phyloP scores from a whole-genome alignment of 2,797 vertebrate genomes.

The Poliocrania exsul region DNA sequence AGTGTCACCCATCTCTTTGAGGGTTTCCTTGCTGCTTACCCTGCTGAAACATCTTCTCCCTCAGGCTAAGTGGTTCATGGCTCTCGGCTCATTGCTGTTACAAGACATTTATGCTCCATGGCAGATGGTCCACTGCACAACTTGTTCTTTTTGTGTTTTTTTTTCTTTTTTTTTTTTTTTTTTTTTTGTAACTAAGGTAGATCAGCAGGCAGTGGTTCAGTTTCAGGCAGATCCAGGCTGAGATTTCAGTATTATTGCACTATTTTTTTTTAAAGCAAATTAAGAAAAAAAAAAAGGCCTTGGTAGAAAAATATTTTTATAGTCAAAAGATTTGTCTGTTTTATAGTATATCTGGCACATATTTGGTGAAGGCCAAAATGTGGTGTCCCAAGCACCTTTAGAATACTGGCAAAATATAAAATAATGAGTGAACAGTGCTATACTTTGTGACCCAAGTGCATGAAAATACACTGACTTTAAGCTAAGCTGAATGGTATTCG shows the following conservation, averaged over 20 bases:
- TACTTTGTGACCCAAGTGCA: not conserved
- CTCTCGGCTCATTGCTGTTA: slow-evolving; percentile 39
- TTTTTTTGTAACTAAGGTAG: not conserved
- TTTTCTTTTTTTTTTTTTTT: not conserved
- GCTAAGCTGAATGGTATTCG: not conserved
- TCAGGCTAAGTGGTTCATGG: slow-evolving; percentile 28
- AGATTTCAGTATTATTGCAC: not conserved
- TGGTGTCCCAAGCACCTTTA: not conserved
- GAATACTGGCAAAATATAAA: not conserved
- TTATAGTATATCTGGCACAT: not conserved
- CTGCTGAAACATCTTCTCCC: slow-evolving; percentile 34
- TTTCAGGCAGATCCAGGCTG: not conserved
- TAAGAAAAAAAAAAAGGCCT: not conserved
- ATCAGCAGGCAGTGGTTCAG: not conserved
- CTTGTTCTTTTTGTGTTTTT: not conserved
- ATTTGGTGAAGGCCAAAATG: not conserved
- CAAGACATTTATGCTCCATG: slow-evolving; percentile 30
- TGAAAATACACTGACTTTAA: not conserved
- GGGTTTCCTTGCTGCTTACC: slow-evolving; percentile 29
- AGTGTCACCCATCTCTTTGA: not conserved
- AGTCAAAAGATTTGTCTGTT: not conserved
- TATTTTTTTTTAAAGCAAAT: not conserved
- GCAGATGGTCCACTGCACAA: slow-evolving; percentile 36
- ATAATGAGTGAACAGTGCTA: not conserved
- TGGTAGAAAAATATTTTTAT: not conserved